Percentiles rank a stretch among this genome's conserved stretches.
Conservation (phyloP, 2,888 invertebrate genomes). For the Rhimphoctona megacephalus region DNA sequence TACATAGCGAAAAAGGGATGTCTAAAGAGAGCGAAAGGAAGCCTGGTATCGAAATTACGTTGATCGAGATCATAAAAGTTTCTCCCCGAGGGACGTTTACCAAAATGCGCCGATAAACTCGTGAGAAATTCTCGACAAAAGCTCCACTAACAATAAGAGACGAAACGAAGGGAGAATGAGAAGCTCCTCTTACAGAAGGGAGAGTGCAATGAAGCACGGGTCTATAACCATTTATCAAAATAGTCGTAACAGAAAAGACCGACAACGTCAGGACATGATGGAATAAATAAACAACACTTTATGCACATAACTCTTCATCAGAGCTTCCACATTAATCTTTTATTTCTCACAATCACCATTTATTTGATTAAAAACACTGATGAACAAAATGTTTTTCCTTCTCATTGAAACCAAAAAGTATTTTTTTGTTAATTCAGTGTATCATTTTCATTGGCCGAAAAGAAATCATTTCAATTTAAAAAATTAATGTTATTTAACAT, state of each 20-base stretch:
- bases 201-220: background rate
- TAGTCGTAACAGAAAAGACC: slow-evolving; percentile 2
- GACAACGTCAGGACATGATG: background rate
- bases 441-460: no score
- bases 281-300: background rate
- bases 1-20: background rate
- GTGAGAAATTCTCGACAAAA: slow-evolving; percentile 17
- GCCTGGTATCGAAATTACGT: slow-evolving; percentile 52
- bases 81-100: slow-evolving; percentile 38
- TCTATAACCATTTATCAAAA: slow-evolving; percentile 30
- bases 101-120: slow-evolving; percentile 54
- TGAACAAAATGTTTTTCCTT: background rate
- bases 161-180: background rate
- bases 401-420: background rate
- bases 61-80: slow-evolving; percentile 62
- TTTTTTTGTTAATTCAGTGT: no score
- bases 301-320: background rate
- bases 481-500: no score
- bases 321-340: background rate
- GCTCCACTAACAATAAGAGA: slow-evolving; percentile 16
- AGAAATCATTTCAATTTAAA: no score
- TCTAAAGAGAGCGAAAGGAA: slow-evolving; percentile 3
- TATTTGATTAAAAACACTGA: background rate
- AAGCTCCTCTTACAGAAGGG: background rate
- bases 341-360: background rate